phyloP scores from a whole-genome alignment of 2,888 invertebrate genomes.

The Hypsopygia costalis region DNA sequence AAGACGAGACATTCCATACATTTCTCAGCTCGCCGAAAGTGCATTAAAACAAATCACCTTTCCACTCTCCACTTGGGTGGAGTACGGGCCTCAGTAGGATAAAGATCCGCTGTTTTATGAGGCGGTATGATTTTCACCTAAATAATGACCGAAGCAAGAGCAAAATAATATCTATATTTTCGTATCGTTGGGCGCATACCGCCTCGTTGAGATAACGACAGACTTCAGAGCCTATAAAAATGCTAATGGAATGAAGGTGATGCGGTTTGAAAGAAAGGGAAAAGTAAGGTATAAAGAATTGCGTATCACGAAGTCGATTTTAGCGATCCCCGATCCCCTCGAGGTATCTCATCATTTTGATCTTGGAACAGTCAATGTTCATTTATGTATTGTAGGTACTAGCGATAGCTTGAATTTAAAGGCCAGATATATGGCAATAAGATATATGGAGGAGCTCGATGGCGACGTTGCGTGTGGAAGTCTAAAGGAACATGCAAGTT shows the following conservation, averaged over 20 bases:
- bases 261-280: slow-evolving; percentile 37
- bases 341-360: slow-evolving; percentile 4
- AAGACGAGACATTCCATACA: too few relatives aligned
- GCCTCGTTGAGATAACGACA: slow-evolving; percentile 43
- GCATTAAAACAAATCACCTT: too few relatives aligned
- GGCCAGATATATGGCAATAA: too few relatives aligned
- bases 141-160: slow-evolving; percentile 31
- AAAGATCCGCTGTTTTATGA: background rate
- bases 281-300: slow-evolving; percentile 11
- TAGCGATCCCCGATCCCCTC: background rate
- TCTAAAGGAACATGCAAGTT: too few relatives aligned
- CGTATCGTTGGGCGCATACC: slow-evolving; percentile 26
- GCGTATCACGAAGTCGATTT: background rate
- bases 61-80: too few relatives aligned
- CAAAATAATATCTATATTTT: slow-evolving; percentile 25
- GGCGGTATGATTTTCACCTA: slow-evolving; percentile 33
- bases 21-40: too few relatives aligned
- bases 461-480: too few relatives aligned
- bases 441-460: too few relatives aligned
- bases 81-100: too few relatives aligned
- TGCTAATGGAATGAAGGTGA: slow-evolving; percentile 56
- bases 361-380: slow-evolving; percentile 2
- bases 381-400: background rate
- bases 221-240: slow-evolving; percentile 55
- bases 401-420: too few relatives aligned